These are phyloP conservation scores for Eriocheir sinensis DNA, from an alignment of 1,140 invertebrate species.

Conservation along the genomic window DNA sequence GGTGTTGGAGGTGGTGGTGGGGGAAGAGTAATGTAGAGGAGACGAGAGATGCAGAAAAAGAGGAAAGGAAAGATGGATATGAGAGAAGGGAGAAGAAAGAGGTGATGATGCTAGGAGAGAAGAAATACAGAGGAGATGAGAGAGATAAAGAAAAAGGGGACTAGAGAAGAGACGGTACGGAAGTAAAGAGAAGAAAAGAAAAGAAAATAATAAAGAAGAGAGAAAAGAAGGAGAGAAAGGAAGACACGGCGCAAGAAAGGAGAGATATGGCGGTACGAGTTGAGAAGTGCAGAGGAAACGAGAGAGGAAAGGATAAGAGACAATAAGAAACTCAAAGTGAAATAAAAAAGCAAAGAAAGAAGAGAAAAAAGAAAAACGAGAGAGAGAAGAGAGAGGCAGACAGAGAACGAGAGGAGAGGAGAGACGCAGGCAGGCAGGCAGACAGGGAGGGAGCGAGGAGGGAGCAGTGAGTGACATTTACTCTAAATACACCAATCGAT, in stretches of 20 bases:
- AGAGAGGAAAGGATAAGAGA: too few species aligned
- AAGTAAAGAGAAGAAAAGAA: too few species aligned
- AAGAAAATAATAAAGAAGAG: too few species aligned
- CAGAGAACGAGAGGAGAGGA: neutral
- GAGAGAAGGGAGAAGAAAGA: neutral
- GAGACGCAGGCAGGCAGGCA: neutral
- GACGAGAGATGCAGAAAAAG: neutral
- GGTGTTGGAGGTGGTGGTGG: neutral
- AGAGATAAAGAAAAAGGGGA: too few species aligned
- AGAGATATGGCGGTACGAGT: too few species aligned
- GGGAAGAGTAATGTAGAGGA: neutral
- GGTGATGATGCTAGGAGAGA: too few species aligned
- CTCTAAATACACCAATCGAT: constrained; percentile 17
- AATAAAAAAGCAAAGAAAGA: neutral
- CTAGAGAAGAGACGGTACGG: too few species aligned
- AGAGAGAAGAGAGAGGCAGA: neutral
- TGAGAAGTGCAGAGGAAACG: too few species aligned
- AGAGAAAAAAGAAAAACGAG: neutral
- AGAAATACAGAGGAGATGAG: neutral
- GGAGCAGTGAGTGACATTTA: neutral
- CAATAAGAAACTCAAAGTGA: too few species aligned
- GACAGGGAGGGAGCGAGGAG: neutral
- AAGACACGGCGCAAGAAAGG: too few species aligned
- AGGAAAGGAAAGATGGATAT: too few species aligned
- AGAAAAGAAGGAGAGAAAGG: too few species aligned